Evolutionary conservation across 2,113 vertebrate genomes (phyloP).

Genomic region (Pontoporia blainvillei): DNA sequence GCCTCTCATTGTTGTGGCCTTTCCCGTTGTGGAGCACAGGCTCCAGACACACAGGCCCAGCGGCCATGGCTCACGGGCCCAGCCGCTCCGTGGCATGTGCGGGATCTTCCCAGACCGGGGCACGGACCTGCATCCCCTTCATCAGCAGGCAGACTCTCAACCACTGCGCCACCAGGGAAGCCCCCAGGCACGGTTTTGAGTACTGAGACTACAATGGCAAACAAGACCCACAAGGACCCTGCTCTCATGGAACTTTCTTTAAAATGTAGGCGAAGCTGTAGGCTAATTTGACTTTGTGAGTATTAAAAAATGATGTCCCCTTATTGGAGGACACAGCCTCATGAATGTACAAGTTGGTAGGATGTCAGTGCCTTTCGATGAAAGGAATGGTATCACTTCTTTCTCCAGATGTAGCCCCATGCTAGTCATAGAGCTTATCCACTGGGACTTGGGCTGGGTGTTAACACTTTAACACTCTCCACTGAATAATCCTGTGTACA

Average conservation of each 20-base stretch:
- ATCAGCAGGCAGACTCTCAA: no score
- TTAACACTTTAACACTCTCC: neutral
- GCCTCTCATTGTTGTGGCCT: no score
- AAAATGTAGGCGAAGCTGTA: neutral
- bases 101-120: no score
- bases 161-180: no score
- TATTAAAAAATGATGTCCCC: neutral
- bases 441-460: neutral
- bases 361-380: neutral
- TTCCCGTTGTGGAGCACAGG: no score
- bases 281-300: neutral
- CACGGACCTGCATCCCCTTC: no score
- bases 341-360: neutral
- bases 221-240: neutral
- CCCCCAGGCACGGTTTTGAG: neutral
- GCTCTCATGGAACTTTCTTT: neutral
- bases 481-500: neutral
- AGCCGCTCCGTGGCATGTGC: rapidly evolving
- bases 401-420: neutral
- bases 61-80: no score
- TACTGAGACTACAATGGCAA: neutral
- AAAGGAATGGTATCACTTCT: rapidly evolving
- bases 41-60: no score
- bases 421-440: neutral
- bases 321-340: neutral